phyloP scores from a whole-genome alignment of 2,888 invertebrate species.

The Gibbula magus region DNA sequence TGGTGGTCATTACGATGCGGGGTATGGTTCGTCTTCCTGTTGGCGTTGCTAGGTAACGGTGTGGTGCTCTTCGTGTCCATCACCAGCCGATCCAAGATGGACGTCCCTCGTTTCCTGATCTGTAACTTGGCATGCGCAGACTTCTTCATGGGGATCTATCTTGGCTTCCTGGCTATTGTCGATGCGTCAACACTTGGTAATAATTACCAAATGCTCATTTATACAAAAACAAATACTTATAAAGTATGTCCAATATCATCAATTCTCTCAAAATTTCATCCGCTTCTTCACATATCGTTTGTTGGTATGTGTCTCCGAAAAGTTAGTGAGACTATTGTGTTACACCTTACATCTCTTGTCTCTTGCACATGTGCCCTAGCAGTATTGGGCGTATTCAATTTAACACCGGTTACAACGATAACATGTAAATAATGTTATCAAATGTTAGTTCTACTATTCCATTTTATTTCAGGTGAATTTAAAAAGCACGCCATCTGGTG shows the following conservation, averaged over 20 bases:
- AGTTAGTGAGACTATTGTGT: no score
- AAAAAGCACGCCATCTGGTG: constrained; percentile 96
- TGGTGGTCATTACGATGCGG: constrained; percentile 98
- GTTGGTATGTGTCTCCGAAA: no score
- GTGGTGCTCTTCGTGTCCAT: constrained; percentile 95
- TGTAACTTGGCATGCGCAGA: constrained; percentile 97
- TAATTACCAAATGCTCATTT: not conserved
- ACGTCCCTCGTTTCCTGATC: constrained; percentile 96
- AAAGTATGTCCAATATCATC: no score
- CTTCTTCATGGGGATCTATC: constrained; percentile 96
- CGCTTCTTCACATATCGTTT: no score
- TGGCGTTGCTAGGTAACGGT: constrained; percentile 96
- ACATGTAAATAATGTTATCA: not conserved
- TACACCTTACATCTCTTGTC: no score
- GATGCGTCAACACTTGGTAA: constrained; percentile 92
- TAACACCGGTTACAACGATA: not conserved
- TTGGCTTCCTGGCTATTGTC: constrained; percentile 94
- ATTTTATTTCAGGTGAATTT: constrained; percentile 82
- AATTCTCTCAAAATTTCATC: no score
- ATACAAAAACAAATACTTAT: no score
- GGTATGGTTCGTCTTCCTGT: constrained; percentile 96
- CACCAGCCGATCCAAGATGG: constrained; percentile 93
- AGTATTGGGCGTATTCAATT: no score
- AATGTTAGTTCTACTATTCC: not conserved
- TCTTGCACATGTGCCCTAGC: no score